Percentiles rank a stretch among this genome's conserved stretches.
These are phyloP conservation scores for Epinephelus lanceolatus DNA, from an alignment of 2,113 vertebrate species.

Conservation along the genomic window DNA sequence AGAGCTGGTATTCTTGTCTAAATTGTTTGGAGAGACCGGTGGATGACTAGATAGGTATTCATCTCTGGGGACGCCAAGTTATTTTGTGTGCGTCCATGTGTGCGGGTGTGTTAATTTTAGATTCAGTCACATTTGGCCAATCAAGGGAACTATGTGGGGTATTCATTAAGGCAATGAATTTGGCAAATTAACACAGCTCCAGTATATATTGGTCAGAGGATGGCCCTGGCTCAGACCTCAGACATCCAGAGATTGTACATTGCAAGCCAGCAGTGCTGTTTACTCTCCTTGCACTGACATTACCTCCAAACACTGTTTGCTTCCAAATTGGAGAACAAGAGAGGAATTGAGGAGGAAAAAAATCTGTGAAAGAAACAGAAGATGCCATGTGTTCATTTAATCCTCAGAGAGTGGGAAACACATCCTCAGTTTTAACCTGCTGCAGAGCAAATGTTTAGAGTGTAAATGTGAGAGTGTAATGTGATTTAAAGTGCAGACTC, in stretches of 20 bases:
- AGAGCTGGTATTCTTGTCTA: conserved; percentile 59
- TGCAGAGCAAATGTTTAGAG: conserved; percentile 11
- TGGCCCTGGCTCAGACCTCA: conserved; percentile 65
- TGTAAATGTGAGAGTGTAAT: conserved; percentile 35
- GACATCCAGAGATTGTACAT: conserved; percentile 62
- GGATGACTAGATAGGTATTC: conserved; percentile 39
- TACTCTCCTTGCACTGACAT: conserved; percentile 53
- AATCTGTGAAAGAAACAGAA: conserved; percentile 34
- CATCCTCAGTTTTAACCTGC: conserved; percentile 27
- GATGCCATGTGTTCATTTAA: conserved; percentile 39
- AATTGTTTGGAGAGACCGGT: conserved; percentile 39
- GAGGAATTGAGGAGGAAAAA: conserved; percentile 46
- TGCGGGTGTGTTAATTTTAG: conserved; percentile 31
- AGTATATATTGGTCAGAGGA: conserved; percentile 55
- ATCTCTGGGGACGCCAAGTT: not conserved
- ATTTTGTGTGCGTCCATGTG: not conserved
- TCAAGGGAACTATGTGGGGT: not conserved
- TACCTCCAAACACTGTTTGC: conserved; percentile 39
- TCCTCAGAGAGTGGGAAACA: not conserved
- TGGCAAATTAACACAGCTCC: conserved; percentile 64
- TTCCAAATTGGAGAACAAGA: conserved; percentile 45
- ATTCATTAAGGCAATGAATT: conserved; percentile 35
- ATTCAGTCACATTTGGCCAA: conserved; percentile 3
- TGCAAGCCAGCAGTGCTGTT: conserved; percentile 62
- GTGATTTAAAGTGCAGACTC: conserved; percentile 28